Conservation (phyloP, 2,888 invertebrate genomes). For the Tetrapedia diversipes region DNA sequence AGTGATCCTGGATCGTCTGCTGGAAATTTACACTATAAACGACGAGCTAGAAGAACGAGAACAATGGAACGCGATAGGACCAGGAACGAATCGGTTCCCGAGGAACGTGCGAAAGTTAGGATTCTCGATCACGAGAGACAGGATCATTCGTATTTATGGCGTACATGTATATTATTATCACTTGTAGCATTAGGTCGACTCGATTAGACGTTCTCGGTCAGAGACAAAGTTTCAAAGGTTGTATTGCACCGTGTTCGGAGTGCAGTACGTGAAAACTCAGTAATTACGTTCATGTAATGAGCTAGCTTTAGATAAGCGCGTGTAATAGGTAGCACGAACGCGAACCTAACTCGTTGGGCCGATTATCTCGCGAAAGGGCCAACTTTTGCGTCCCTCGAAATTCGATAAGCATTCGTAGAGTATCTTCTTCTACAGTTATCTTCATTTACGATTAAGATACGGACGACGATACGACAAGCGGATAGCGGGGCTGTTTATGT, state of each 20-base stretch:
- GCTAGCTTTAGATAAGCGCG: slow-evolving; percentile 64
- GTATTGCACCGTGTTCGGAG: slow-evolving; percentile 77
- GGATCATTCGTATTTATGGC: slow-evolving; percentile 58
- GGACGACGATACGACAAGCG: slow-evolving; percentile 27
- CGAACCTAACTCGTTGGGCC: slow-evolving; percentile 48
- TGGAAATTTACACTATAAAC: slow-evolving; percentile 3
- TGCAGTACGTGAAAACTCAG: slow-evolving; percentile 79
- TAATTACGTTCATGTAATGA: slow-evolving; percentile 81
- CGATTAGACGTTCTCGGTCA: slow-evolving; percentile 56
- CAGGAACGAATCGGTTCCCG: not conserved
- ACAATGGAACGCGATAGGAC: slow-evolving; percentile 1
- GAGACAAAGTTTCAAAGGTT: slow-evolving; percentile 67
- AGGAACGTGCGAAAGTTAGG: not conserved
- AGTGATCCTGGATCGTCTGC: slow-evolving; percentile 42
- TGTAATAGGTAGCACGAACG: slow-evolving; percentile 46
- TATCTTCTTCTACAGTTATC: slow-evolving; percentile 8
- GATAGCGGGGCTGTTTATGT: not conserved
- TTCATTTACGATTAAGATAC: slow-evolving; percentile 16
- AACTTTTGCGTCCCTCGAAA: slow-evolving; percentile 35
- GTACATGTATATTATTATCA: slow-evolving; percentile 52
- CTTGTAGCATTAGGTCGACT: slow-evolving; percentile 41
- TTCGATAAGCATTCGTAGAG: slow-evolving; percentile 47
- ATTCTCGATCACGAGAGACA: slow-evolving; percentile 44
- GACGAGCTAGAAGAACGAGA: not conserved
- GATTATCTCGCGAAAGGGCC: slow-evolving; percentile 54